These are phyloP conservation scores for Tapirus indicus DNA, from an alignment of 2,797 vertebrate genomes.

Conservation along the genomic window DNA sequence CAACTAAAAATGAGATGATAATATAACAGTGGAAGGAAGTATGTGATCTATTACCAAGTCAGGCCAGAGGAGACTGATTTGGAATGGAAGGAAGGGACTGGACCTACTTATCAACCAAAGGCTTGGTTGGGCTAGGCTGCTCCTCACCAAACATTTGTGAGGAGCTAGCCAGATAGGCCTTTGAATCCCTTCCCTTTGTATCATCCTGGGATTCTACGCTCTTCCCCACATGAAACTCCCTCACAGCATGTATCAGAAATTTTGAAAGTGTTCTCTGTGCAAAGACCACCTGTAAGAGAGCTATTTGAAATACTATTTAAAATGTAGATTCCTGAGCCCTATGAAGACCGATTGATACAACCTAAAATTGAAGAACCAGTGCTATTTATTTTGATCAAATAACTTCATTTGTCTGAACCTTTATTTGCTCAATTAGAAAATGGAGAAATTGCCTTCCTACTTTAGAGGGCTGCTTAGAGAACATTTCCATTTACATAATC, in stretches of 20 bases:
- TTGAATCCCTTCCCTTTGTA: not conserved
- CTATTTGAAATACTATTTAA: not conserved
- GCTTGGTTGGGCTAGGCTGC: not conserved
- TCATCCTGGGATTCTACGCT: not conserved
- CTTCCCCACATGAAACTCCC: not conserved
- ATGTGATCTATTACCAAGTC: not conserved
- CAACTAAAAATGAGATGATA: not conserved
- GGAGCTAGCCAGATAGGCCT: not conserved
- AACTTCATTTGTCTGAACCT: not conserved
- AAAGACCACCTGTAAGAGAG: not conserved
- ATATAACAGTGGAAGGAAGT: not conserved
- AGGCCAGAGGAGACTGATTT: not conserved
- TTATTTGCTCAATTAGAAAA: constrained; percentile 43
- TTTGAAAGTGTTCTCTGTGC: not conserved
- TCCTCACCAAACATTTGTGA: constrained; percentile 14
- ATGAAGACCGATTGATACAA: not conserved
- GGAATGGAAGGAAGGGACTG: not conserved
- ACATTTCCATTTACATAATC: not conserved
- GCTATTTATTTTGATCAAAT: constrained; percentile 31
- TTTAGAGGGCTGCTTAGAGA: constrained; percentile 15
- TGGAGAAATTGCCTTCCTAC: not conserved
- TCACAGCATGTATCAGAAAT: not conserved
- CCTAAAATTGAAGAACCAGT: not conserved
- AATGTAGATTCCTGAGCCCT: not conserved
- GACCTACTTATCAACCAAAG: not conserved